Conservation (phyloP, 37 sponge, comb jelly and placozoan genomes). For the Spongilla lacustris region DNA sequence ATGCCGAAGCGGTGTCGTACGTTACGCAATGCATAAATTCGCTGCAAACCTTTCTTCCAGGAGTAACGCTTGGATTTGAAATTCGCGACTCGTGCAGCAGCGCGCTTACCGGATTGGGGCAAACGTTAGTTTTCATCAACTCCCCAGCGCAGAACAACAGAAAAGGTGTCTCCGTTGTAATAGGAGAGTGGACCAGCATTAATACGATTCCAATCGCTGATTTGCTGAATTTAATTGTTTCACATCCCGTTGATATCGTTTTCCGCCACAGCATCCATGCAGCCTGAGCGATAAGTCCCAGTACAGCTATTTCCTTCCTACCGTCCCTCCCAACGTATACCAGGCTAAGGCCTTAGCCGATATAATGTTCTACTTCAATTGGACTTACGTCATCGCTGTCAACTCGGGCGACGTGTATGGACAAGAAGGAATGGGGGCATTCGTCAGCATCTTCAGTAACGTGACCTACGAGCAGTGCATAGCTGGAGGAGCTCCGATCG, state of each 20-base stretch:
- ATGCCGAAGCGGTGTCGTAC: constrained; percentile 68
- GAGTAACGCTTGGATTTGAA: constrained; percentile 59
- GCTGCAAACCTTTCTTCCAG: constrained; percentile 34
- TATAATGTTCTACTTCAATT: constrained; percentile 51
- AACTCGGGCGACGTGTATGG: constrained; percentile 64
- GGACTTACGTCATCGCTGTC: constrained; percentile 57
- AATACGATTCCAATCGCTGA: constrained; percentile 65
- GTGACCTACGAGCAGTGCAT: background rate
- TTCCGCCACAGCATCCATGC: constrained; percentile 62
- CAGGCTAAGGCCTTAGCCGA: constrained; percentile 78
- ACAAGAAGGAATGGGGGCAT: background rate
- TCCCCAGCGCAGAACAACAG: background rate
- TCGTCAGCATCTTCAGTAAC: constrained; percentile 7
- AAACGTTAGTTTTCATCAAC: constrained; percentile 48
- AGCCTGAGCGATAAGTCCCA: constrained; percentile 68
- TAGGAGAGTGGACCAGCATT: constrained; percentile 60
- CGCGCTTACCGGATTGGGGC: constrained; percentile 37
- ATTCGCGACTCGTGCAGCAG: constrained; percentile 76
- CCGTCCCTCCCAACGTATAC: constrained; percentile 73
- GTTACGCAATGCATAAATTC: constrained; percentile 65
- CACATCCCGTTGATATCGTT: constrained; percentile 75
- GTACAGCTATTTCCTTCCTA: constrained; percentile 78
- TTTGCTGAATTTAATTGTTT: constrained; percentile 69
- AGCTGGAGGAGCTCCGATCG: background rate
- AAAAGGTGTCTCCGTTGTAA: constrained; percentile 53